Conservation (phyloP, 2,888 invertebrate genomes). For the Corbicula japonica region DNA sequence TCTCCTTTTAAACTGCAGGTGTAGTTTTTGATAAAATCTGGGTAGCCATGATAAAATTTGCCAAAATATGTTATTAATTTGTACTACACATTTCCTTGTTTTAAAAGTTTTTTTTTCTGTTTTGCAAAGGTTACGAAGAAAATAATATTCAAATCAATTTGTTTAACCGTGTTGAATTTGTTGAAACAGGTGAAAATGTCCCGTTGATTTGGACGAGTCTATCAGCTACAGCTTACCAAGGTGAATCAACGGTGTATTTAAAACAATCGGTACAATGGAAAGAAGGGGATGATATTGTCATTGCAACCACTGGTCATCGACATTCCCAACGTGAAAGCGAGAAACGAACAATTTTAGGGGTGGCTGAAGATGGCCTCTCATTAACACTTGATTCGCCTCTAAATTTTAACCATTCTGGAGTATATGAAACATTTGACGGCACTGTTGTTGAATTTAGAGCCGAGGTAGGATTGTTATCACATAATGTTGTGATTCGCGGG, state of each 20-base stretch:
- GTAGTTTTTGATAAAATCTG: too few relatives aligned
- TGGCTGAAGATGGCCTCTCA: conserved; percentile 75
- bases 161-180: too few relatives aligned
- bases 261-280: conserved; percentile 79
- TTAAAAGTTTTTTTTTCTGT: too few relatives aligned
- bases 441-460: conserved; percentile 78
- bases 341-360: conserved; percentile 72
- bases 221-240: conserved; percentile 73
- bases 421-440: conserved; percentile 73
- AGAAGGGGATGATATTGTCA: conserved; percentile 82
- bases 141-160: too few relatives aligned
- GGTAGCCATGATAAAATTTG: too few relatives aligned
- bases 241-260: conserved; percentile 72
- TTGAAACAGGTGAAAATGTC: conserved; percentile 77
- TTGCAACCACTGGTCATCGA: conserved; percentile 83
- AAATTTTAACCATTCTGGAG: conserved; percentile 77
- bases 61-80: too few relatives aligned
- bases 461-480: conserved; percentile 83
- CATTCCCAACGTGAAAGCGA: conserved; percentile 82
- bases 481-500: conserved; percentile 83
- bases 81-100: too few relatives aligned
- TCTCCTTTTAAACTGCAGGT: too few relatives aligned
- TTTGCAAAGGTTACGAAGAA: too few relatives aligned
- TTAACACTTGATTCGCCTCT: conserved; percentile 77
- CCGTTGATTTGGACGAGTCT: conserved; percentile 80